Evolutionary conservation across 2,797 vertebrate species (phyloP).

Genomic region (Phoebastria nigripes): DNA sequence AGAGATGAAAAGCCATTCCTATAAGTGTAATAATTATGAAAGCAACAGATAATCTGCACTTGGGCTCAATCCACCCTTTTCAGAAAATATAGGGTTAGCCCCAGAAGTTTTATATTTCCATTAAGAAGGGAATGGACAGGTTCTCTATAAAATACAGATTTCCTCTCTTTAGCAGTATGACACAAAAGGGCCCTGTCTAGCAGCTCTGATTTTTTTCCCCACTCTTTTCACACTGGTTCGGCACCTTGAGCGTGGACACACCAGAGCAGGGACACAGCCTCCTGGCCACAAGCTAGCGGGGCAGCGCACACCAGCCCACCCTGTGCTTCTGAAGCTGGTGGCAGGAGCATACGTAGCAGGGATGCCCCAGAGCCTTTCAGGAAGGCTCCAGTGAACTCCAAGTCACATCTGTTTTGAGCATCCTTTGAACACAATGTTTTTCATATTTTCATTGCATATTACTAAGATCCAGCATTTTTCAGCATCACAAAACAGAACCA

Average conservation of each 20-base stretch:
- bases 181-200: not conserved
- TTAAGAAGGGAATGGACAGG: not conserved
- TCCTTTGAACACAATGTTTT: not conserved
- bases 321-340: not conserved
- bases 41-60: not conserved
- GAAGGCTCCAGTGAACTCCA: not conserved
- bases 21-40: not conserved
- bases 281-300: not conserved
- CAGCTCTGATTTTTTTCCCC: not conserved
- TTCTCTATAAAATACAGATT: not conserved
- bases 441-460: not conserved
- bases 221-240: not conserved
- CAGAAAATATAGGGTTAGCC: not conserved
- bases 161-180: not conserved
- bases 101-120: not conserved
- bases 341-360: not conserved
- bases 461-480: not conserved
- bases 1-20: not conserved
- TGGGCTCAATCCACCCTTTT: not conserved
- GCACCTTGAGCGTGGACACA: not conserved
- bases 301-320: rapidly evolving
- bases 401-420: not conserved
- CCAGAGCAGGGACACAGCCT: not conserved
- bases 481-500: not conserved
- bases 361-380: not conserved